Evolutionary conservation across 2,113 vertebrate species (phyloP), one percentile per base, ranked within the genome.

Genomic region (Actenoides hombroni): DNA sequence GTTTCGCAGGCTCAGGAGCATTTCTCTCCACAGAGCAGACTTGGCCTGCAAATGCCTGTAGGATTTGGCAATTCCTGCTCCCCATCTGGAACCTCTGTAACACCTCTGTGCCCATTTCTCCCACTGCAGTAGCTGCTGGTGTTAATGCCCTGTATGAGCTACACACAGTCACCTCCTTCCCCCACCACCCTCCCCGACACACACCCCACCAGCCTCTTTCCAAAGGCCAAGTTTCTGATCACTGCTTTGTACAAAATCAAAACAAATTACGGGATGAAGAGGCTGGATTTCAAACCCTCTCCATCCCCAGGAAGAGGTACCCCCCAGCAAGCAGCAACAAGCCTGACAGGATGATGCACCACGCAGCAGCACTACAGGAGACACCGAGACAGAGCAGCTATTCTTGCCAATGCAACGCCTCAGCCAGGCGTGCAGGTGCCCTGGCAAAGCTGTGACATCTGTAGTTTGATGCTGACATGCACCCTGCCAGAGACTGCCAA

Each of bases 11-110:
- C 35, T 59, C 65, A 63, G 77, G 8, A 78, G 42, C 39, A 29
- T 5, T 39, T 29, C 23, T 14, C 9, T 9, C 33, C 0, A 0
- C 11, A 3, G 5, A 17, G 49, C 4, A 23, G 53, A n/a, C 29
- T 28, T 33, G 25, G 37, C 17, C 33, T 26, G 9, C 0, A 1
- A 67, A 61, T 3, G 10, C 11, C 17, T 35, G 29, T 44, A 46
- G 63, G 37, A 59, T 33, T 6, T 44, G 33, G 14, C 42, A 81
- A 10, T 46, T 64, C 49, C 75, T 24, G 56, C 12, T 57, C 28
- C 26, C 14, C 13, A 35, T 24, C 29, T 11, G 39, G 18, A 65
- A 59, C 44, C 21, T 60, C 44, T 4, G 0, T 20, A 59, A 48
- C 39, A 18, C 4, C 25, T 54, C 44, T 5, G 1, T 5, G 7